Evolutionary conservation across 2,797 vertebrate genomes (phyloP), one percentile per base, ranked within the genome.

Genomic region (Tenualosa thibaudeaui): DNA sequence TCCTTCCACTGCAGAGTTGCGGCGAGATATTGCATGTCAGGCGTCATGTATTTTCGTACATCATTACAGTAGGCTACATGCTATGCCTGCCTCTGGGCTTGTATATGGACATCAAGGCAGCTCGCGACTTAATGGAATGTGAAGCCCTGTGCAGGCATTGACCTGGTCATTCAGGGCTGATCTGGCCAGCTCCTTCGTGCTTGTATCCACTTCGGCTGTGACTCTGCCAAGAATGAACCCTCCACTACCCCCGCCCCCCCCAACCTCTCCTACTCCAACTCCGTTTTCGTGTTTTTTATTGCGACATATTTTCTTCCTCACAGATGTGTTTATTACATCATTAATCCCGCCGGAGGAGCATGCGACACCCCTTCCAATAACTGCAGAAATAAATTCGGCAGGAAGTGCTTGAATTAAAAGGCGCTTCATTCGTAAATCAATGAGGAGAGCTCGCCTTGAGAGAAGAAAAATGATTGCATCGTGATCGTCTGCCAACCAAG

Each of bases 371-470:
- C 83, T 86, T 68, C 89, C 88, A 89, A 89, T 88, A 91, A 89
- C 86, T 85, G 78, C 85, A 26, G 65, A 58, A 90, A 89, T 86
- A 78, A 78, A 89, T 89, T 92, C 82, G 65, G 62, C 60, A 86
- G 89, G 85, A 91, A 89, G 86, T 89, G 88, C 87, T 90, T 81
- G 90, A 92, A 92, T 91, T 85, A 91, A 93, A 92, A 85, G 83
- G 82, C 82, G 84, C 37, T 37, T 89, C 89, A 87, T 90, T 89
- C 88, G 83, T 88, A 89, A 93, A 94, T 93, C 91, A 90, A 90
- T 90, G 83, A 88, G 86, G 81, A 19, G 83, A 88, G 85, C 83
- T 51, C 82, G 86, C 86, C 89, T 90, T 89, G 84, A 91, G 84
- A 87, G 82, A 89, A 78, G 83, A 87, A 86, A 81, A 89, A 83